Evolutionary conservation across 2,113 vertebrate genomes (phyloP).

Genomic region (Urocolius indicus): DNA sequence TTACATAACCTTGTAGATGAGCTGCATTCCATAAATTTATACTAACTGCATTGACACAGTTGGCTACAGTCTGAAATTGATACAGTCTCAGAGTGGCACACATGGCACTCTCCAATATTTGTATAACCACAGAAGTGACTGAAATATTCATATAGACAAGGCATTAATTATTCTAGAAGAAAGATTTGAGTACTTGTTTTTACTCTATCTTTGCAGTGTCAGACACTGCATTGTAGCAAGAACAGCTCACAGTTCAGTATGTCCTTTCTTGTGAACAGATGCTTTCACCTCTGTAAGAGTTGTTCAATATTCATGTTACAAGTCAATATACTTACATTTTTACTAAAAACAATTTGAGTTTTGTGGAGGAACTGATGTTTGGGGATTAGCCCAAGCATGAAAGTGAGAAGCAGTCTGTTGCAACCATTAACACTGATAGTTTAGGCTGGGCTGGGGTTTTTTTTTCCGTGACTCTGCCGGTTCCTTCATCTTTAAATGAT

Average conservation of each 20-base stretch:
- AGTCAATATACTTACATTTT: constrained; percentile 34
- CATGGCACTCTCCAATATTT: not conserved
- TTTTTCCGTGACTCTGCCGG: not conserved
- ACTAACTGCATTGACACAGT: not conserved
- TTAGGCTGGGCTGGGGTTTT: not conserved
- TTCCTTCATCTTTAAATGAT: not conserved
- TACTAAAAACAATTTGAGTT: constrained; percentile 14
- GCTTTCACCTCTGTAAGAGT: not conserved
- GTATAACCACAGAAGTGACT: not conserved
- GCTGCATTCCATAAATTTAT: not conserved
- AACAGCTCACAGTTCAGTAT: not conserved
- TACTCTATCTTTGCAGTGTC: not conserved
- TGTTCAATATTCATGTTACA: constrained; percentile 1
- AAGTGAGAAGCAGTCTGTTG: not conserved
- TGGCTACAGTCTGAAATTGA: not conserved
- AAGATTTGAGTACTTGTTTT: not conserved
- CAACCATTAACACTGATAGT: not conserved
- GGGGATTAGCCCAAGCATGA: not conserved
- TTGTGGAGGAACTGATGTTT: constrained; percentile 12
- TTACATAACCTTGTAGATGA: not conserved
- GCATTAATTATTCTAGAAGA: not conserved
- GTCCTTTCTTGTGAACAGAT: not conserved
- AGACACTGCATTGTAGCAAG: not conserved
- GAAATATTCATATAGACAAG: not conserved
- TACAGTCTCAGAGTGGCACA: not conserved